Conservation (phyloP, 2,113 vertebrate species). For the Phalacrocorax carbo region DNA sequence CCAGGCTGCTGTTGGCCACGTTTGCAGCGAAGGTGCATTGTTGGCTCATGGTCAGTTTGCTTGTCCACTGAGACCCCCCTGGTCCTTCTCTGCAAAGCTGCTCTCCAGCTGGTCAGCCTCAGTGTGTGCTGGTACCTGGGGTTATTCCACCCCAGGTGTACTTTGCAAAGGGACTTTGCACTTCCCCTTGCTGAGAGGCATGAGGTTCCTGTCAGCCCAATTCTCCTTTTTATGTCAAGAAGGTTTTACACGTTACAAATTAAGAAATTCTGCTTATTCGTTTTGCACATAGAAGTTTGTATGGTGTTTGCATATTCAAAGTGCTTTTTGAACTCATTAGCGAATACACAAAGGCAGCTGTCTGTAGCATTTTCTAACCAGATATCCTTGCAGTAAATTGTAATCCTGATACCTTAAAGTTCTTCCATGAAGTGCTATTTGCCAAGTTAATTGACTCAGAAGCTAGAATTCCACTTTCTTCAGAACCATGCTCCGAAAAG, state of each 20-base stretch:
- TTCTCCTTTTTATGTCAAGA: not conserved
- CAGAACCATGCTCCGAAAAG: not conserved
- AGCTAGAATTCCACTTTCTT: not conserved
- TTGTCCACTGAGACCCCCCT: not conserved
- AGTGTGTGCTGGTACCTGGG: not conserved
- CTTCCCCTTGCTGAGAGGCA: not conserved
- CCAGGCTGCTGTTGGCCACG: not conserved
- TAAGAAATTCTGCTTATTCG: not conserved
- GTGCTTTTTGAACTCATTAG: not conserved
- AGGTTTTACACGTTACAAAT: not conserved
- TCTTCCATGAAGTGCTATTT: not conserved
- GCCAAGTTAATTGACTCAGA: not conserved
- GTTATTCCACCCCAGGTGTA: not conserved
- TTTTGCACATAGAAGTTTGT: not conserved
- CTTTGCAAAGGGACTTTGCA: not conserved
- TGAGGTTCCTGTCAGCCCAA: not conserved
- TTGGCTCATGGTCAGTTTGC: not conserved
- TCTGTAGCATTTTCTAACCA: not conserved
- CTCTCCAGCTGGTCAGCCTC: not conserved
- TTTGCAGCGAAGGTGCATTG: not conserved
- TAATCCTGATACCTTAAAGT: not conserved
- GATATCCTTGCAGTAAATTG: not conserved
- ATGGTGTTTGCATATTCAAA: not conserved
- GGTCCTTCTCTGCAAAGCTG: not conserved
- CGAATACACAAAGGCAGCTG: not conserved